phyloP scores from a whole-genome alignment of 2,797 vertebrate species.

The Ptychadena robeensis region DNA sequence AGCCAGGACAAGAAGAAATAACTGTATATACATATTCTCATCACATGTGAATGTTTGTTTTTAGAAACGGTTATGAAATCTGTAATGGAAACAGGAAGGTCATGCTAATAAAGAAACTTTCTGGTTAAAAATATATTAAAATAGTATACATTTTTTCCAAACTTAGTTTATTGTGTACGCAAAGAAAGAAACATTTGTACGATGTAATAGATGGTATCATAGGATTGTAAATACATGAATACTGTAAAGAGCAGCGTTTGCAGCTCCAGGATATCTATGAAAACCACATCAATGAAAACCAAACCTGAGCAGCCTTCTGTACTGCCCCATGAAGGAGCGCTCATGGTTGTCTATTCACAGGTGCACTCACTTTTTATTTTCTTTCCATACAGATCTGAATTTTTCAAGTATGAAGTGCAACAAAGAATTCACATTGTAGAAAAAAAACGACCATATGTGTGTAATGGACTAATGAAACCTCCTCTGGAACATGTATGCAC shows the following conservation, averaged over 20 bases:
- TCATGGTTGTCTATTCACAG: neutral
- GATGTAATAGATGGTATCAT: neutral
- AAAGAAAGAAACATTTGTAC: neutral
- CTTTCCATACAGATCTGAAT: neutral
- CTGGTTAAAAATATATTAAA: constrained; percentile 1
- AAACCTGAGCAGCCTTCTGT: neutral
- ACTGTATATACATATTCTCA: neutral
- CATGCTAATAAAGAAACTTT: constrained; percentile 1
- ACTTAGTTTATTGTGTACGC: neutral
- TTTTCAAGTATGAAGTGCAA: neutral
- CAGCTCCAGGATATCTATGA: neutral
- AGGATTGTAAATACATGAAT: neutral
- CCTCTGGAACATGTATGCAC: too few relatives aligned
- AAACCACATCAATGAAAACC: neutral
- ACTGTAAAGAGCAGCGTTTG: neutral
- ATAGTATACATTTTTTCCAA: neutral
- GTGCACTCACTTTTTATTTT: neutral
- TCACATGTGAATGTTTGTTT: neutral
- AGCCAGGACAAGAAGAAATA: neutral
- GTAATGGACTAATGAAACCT: too few relatives aligned
- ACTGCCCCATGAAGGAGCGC: neutral
- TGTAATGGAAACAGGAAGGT: neutral
- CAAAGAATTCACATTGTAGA: too few relatives aligned
- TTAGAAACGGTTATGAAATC: neutral
- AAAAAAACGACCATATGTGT: too few relatives aligned